Evolutionary conservation across 2,888 invertebrate genomes (phyloP), one percentile per base, ranked within the genome.

Genomic region (Unio delphinus): DNA sequence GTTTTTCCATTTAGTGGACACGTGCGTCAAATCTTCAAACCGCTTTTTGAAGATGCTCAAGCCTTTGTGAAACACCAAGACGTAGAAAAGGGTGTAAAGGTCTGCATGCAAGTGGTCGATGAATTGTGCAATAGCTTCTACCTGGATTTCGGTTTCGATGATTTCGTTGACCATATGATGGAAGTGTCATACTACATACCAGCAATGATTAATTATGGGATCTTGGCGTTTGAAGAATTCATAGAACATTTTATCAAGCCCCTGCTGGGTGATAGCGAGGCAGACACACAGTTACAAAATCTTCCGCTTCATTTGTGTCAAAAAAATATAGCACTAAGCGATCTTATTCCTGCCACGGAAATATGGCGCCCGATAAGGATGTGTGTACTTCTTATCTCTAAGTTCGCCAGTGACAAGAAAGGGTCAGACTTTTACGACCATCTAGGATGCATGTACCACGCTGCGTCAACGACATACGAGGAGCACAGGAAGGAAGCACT

Each of bases 281-380:
- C 81, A 3, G 71, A 73, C 18, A 76, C 77, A 65, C 80, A 81
- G 60, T 60, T 78, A 20, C 70, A 79, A 17, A 75, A 70, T 55
- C 64, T 81, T 28, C 81, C 80, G 8, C 76, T 79, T 64, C 65
- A 80, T 11, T 60, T 81, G 28, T 78, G 77, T 63, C 79, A 79
- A 64, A 73, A 79, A 61, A 81, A 81, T 65, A 81, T 81, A 55
- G 68, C 77, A 28, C 67, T 81, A 18, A 81, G 81, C 61, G 77
- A 81, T 30, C 76, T 72, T 55, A 67, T 81, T n/a, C 73, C 79
- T 20, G 71, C 75, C 15, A 68, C 68, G 28, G 81, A 81, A 67
- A 80, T 81, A 8, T 81, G 81, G 81, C 77, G 80, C 62, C 79
- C 81, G 28, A 80, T 81, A 26, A 69, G 80, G 59, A 76, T 81